Percentiles rank a stretch among this genome's conserved stretches.
These are phyloP conservation scores for Acleris literana DNA, from an alignment of 2,888 invertebrate species.

Conservation along the genomic window DNA sequence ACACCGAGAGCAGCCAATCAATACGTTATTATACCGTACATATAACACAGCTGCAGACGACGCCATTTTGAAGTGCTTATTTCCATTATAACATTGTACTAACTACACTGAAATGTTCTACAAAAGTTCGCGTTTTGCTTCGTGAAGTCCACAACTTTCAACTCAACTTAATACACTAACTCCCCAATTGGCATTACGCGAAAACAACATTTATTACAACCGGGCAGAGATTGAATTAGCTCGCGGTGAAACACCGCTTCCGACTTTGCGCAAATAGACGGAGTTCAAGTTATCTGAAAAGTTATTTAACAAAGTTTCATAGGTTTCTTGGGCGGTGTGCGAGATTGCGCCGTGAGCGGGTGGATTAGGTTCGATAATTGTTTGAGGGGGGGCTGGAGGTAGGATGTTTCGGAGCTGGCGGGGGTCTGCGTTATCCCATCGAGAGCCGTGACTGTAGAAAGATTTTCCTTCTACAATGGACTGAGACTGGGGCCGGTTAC, in stretches of 20 bases:
- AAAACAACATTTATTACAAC: constrained; percentile 83
- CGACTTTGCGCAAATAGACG: constrained; percentile 80
- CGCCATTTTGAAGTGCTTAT: constrained; percentile 84
- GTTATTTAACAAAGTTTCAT: constrained; percentile 85
- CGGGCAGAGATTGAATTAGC: constrained; percentile 81
- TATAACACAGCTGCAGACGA: constrained; percentile 75
- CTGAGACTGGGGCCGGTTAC: constrained; percentile 75
- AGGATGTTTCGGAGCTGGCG: constrained; percentile 60
- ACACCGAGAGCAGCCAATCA: constrained; percentile 61
- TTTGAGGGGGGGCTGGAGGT: constrained; percentile 56
- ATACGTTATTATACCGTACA: constrained; percentile 56
- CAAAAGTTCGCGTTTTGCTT: constrained; percentile 84
- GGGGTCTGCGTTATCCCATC: constrained; percentile 79
- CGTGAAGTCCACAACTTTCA: constrained; percentile 82
- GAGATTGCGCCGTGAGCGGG: constrained; percentile 69
- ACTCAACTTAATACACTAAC: constrained; percentile 72
- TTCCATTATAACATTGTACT: constrained; percentile 84
- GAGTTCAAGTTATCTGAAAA: constrained; percentile 84
- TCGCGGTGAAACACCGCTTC: constrained; percentile 76
- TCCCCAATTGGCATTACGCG: constrained; percentile 77
- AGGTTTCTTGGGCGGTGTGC: constrained; percentile 73
- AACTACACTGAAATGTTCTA: constrained; percentile 84
- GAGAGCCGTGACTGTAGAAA: constrained; percentile 83
- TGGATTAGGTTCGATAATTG: constrained; percentile 71
- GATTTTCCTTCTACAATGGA: constrained; percentile 83